Evolutionary conservation across 1,140 invertebrate genomes (phyloP), one percentile per base, ranked within the genome.

Genomic region (Ericerus pela): DNA sequence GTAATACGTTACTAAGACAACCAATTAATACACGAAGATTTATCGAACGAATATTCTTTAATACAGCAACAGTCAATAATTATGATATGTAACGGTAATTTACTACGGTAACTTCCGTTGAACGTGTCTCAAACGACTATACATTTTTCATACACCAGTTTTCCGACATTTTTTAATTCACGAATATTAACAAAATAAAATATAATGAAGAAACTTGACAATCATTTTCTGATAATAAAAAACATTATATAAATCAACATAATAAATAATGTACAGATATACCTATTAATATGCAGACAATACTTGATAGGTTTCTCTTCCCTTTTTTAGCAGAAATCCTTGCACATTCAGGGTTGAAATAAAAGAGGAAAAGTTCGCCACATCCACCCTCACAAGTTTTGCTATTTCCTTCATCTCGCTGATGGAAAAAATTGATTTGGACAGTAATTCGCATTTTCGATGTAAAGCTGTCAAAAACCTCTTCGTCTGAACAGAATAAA

Each of bases 311-410:
- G 79, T 72, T 67, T 84, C 79, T 20, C 75, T 73, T 10, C 79
- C 82, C 70, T 88, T 89, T 65, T 91, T 83, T 58, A 95, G 72
- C 51, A 96, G 72, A 72, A 83, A 84, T 26, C 88, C 88, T 69
- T 89, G 82, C 62, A 83, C 76, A 65, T 95, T 93, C 57, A 94
- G 73, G 43, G 79, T 79, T 41, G 78, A 75, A 38, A 95, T 75
- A 51, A 93, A 75, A 61, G 76, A 66, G 52, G 72, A 68, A 66
- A 85, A 76, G 61, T 75, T 71, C 12, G 72, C 68, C 11, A 77
- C 73, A 1, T 76, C 61, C 54, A 90, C 72, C 14, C 79, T 79
- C 8, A 73, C 70, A 18, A 80, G 72, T 36, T 75, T 68, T 2
- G 79, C 78, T 2, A 86, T 72, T 58, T 80, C 75, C 62, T 79